phyloP scores from a whole-genome alignment of 2,113 vertebrate species.

The Athene noctua region DNA sequence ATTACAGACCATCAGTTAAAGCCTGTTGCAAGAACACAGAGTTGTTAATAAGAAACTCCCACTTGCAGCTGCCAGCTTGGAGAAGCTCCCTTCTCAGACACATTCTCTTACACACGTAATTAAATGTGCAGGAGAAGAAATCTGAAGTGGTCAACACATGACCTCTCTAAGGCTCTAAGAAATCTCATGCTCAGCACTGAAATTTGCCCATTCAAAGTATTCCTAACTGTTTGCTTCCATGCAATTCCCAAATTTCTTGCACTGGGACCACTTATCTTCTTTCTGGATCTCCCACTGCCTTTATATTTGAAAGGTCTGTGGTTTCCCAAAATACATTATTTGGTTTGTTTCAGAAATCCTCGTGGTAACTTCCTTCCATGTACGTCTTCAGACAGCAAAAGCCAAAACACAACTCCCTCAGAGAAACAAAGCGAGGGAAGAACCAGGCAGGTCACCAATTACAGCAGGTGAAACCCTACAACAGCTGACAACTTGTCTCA shows the following conservation, averaged over 20 bases:
- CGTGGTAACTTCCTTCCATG: rapidly evolving
- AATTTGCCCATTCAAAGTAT: background rate
- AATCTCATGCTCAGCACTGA: background rate
- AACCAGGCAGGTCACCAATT: rapidly evolving
- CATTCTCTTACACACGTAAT: background rate
- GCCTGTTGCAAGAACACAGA: background rate
- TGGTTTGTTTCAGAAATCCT: background rate
- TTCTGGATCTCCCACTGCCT: background rate
- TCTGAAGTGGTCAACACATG: background rate
- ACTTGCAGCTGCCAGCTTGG: conserved; percentile 41
- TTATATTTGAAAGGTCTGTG: background rate
- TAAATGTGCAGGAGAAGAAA: background rate
- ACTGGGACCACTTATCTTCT: background rate
- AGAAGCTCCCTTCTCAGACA: conserved; percentile 8
- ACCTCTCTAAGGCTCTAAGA: background rate
- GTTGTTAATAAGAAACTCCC: conserved; percentile 55
- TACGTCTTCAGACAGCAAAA: background rate
- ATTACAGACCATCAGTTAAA: conserved; percentile 23
- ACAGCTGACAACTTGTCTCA: background rate
- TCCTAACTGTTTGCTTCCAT: background rate
- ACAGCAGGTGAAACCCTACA: background rate
- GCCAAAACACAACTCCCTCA: background rate
- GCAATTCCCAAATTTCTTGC: background rate
- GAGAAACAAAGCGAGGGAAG: background rate
- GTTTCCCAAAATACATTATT: background rate